A percentile compares a stretch with the other conserved stretches of the same genome.
Conservation (phyloP, 1,140 invertebrate species). For the Delia radicum region DNA sequence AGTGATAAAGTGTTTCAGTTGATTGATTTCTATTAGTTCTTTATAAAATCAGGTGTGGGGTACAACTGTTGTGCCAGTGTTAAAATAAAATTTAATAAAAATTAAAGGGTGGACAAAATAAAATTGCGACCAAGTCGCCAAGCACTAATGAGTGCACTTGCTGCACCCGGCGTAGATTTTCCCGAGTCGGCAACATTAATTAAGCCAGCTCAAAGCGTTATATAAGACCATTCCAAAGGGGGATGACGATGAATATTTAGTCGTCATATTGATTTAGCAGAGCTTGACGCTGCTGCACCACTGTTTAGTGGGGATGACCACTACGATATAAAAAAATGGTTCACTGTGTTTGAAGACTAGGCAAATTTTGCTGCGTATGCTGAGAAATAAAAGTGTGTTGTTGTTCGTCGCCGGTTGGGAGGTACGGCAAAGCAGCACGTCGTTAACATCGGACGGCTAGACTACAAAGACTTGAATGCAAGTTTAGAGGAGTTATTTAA, state of each 20-base stretch:
- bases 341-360: neutral
- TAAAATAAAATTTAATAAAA: neutral
- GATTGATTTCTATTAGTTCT: too few relatives aligned
- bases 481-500: neutral
- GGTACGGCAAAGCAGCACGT: neutral
- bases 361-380: neutral
- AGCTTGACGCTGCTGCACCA: neutral
- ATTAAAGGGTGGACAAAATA: neutral
- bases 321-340: neutral
- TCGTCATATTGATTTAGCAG: too few relatives aligned
- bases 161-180: neutral
- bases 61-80: neutral
- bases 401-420: neutral
- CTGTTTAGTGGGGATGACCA: neutral
- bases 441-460: neutral
- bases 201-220: neutral
- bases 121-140: neutral
- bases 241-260: too few relatives aligned
- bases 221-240: too few relatives aligned
- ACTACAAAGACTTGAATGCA: neutral
- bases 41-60: neutral
- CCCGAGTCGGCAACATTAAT: too few relatives aligned
- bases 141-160: neutral
- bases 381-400: neutral
- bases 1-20: too few relatives aligned